Conservation (phyloP, 2,888 invertebrate species). For the Altica lythri region DNA sequence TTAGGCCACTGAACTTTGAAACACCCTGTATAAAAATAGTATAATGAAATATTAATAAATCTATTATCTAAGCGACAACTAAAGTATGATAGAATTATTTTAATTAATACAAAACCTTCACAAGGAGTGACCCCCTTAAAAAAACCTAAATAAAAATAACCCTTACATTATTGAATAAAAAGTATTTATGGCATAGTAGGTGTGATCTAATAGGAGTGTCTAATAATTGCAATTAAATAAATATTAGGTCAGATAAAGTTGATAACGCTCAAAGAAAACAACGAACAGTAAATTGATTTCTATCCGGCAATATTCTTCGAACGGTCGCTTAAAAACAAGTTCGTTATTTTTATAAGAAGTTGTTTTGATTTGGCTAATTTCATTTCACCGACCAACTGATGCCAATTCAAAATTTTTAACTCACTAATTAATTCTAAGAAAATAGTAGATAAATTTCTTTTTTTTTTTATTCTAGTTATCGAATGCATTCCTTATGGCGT, state of each 20-base stretch:
- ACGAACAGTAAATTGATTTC: not conserved
- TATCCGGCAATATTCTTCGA: not conserved
- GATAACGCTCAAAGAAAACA: not conserved
- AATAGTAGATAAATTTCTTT: not conserved
- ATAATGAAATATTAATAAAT: no score
- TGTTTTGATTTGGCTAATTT: not conserved
- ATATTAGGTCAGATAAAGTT: slow-evolving; percentile 2
- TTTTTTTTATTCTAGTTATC: not conserved
- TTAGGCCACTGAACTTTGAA: no score
- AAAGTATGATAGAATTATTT: no score
- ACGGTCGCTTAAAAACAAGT: slow-evolving; percentile 1
- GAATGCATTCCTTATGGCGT: slow-evolving; percentile 1
- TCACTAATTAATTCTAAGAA: slow-evolving; percentile 8
- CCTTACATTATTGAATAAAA: no score
- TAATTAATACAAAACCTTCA: no score
- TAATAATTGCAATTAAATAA: slow-evolving; percentile 7
- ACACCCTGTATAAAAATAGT: no score
- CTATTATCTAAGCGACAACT: no score
- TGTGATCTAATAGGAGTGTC: slow-evolving; percentile 2
- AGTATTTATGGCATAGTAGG: no score
- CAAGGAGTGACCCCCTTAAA: no score
- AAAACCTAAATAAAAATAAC: no score
- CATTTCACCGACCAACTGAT: not conserved
- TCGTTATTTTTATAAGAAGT: not conserved
- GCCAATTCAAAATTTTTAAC: not conserved